A percentile compares a stretch with the other conserved stretches of the same genome.
These are phyloP conservation scores for Podarcis siculus DNA, from an alignment of 2,797 vertebrate genomes.

Conservation along the genomic window DNA sequence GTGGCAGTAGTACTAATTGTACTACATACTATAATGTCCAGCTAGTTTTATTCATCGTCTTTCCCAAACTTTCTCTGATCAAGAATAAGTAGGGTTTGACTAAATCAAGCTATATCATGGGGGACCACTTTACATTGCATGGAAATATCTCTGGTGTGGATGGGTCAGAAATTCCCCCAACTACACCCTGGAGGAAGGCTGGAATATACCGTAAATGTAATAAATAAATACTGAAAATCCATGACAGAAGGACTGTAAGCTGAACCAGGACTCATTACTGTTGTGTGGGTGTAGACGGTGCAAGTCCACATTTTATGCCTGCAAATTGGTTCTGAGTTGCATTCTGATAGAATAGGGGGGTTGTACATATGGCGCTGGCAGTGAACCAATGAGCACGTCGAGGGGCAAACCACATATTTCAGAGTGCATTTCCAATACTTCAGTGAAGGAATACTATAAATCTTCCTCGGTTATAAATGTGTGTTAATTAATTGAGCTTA, in stretches of 20 bases:
- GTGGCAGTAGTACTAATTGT: too few species aligned
- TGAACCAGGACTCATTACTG: neutral
- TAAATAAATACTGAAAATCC: neutral
- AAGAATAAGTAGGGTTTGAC: too few species aligned
- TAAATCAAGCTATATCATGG: too few species aligned
- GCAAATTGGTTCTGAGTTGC: neutral
- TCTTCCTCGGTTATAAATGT: constrained; percentile 12
- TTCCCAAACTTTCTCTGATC: too few species aligned
- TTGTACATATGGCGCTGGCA: constrained; percentile 24
- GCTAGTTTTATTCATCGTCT: too few species aligned
- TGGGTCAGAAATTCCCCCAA: too few species aligned
- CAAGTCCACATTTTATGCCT: constrained; percentile 8
- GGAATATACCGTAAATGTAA: constrained; percentile 4
- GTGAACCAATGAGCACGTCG: neutral
- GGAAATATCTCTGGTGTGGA: too few species aligned
- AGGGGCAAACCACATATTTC: constrained; percentile 5
- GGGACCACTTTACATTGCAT: too few species aligned
- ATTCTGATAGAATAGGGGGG: neutral
- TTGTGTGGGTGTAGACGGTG: neutral
- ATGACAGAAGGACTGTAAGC: constrained; percentile 19
- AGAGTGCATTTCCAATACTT: neutral
- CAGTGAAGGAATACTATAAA: neutral
- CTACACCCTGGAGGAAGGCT: neutral
- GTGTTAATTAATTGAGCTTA: constrained; percentile 25
- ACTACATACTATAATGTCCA: too few species aligned